phyloP scores from a whole-genome alignment of 2,888 invertebrate genomes.

The Synergus umbraculus region DNA sequence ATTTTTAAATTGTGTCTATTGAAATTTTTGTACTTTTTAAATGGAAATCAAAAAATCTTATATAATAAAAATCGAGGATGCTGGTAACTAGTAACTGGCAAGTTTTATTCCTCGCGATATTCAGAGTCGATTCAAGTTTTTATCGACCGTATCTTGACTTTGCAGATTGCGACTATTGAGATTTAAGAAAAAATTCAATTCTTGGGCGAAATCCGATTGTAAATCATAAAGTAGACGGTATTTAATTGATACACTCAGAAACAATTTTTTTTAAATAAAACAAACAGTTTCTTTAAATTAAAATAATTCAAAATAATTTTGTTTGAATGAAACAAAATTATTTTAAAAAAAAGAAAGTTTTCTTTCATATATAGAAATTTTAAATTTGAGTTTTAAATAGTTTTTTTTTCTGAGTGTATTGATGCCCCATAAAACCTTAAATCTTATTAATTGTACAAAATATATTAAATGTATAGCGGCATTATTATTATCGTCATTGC shows the following conservation, averaged over 20 bases:
- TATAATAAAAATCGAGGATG: constrained; percentile 6
- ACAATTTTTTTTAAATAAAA: too few species aligned
- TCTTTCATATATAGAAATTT: too few species aligned
- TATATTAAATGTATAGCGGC: constrained; percentile 70
- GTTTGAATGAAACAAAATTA: too few species aligned
- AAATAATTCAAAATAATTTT: too few species aligned
- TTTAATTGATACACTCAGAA: constrained; percentile 51
- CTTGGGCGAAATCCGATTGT: constrained; percentile 24
- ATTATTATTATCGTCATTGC: constrained; percentile 65
- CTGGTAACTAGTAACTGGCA: neutral
- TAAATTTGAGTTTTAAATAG: too few species aligned
- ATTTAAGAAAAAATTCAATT: constrained; percentile 28
- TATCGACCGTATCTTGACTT: constrained; percentile 34
- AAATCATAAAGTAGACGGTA: constrained; percentile 41
- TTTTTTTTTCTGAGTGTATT: too few species aligned
- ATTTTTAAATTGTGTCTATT: neutral
- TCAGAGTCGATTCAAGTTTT: constrained; percentile 40
- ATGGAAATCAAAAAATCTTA: neutral
- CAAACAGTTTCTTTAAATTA: too few species aligned
- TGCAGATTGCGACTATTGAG: constrained; percentile 47
- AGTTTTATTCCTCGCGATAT: constrained; percentile 49
- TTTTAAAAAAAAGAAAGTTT: too few species aligned
- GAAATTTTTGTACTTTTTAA: neutral
- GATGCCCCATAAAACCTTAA: constrained; percentile 63
- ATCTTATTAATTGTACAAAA: constrained; percentile 73